Evolutionary conservation across 2,797 vertebrate species (phyloP), one percentile per base, ranked within the genome.

Genomic region (Myripristis murdjan): DNA sequence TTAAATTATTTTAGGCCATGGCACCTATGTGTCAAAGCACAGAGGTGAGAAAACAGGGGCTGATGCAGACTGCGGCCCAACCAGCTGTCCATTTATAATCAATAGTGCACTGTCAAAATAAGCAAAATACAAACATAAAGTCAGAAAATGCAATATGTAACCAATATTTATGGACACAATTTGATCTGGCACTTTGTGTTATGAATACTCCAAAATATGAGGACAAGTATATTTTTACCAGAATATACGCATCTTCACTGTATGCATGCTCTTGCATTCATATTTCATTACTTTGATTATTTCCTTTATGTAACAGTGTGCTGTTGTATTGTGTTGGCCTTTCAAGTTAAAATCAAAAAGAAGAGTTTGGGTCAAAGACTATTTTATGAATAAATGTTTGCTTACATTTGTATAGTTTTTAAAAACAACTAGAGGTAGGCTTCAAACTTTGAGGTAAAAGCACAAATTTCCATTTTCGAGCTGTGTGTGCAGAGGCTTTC

Each of bases 1-100:
- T 26, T 15, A 63, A 63, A 65, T 44, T 1, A 43, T 68, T 77
- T 67, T 3, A 26, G n/a, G 35, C 33, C 44, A 14, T 6, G 11
- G 24, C 3, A 11, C 22, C 14, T n/a, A 41, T 51, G 23, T 52
- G 15, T 53, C 54, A 22, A 33, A 2, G 14, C 9, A 12, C 15
- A 43, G 4, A 43, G 41, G 14, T 43, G 41, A 37, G 41, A 44
- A 44, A 18, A 2, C 6, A 1, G 16, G 43, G 15, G 5, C 16
- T n/a, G 4, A 44, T 44, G 16, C 43, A 44, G 14, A 14, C 15
- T 6, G 41, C 14, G 41, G n/a, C 41, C 37, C 14, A 15, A n/a
- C 43, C 16, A 44, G 43, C 6, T 44, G 15, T 44, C 43, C 43
- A 44, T 6, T 44, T 7, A 15, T 8, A 5, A 18, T 44, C 12